Evolutionary conservation across 2,797 vertebrate genomes (phyloP), one percentile per base, ranked within the genome.

Genomic region (Antrozous pallidus): DNA sequence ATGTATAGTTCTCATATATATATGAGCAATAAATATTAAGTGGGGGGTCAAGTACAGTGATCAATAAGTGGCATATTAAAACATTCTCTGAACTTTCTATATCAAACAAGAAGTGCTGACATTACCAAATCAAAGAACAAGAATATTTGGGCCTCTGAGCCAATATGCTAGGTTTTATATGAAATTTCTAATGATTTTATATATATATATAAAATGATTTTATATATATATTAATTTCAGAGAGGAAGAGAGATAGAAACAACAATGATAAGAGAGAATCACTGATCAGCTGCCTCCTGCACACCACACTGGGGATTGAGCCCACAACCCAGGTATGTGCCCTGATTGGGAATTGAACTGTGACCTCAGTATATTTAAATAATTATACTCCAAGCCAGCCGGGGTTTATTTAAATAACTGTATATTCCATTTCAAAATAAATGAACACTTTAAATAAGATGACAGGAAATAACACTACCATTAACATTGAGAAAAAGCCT

Each of bases 71-170:
- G 11, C 63, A 49, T 63, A 71, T 51, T 71, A 56, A 82, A 95
- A 20, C 2, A 90, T 58, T 83, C 73, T 77, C 42, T 93, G 31
- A 73, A 73, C 13, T 58, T 77, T 81, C 82, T 26, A 47, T 49
- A 58, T 88, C 40, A 92, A 75, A 86, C 58, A 75, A 28, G 51
- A 79, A 90, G 14, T 87, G 38, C 6, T 61, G 24, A 42, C 14
- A 65, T 49, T 75, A 67, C 31, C 86, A 95, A 96, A 93, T 75
- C 49, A 51, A 81, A 92, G 93, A 83, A 49, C 16, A 92, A 61
- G 20, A 87, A 90, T 40, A 92, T 4, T 67, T 92, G 75, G 18
- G 20, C 13, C 14, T 91, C 28, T 47, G 10, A 75, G 42, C 10
- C 67, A 82, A 71, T 51, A 83, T 6, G 4, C 20, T 61, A 90